These are phyloP conservation scores for Drosophila quadrilineata DNA, from an alignment of 1,140 invertebrate species.

Conservation along the genomic window DNA sequence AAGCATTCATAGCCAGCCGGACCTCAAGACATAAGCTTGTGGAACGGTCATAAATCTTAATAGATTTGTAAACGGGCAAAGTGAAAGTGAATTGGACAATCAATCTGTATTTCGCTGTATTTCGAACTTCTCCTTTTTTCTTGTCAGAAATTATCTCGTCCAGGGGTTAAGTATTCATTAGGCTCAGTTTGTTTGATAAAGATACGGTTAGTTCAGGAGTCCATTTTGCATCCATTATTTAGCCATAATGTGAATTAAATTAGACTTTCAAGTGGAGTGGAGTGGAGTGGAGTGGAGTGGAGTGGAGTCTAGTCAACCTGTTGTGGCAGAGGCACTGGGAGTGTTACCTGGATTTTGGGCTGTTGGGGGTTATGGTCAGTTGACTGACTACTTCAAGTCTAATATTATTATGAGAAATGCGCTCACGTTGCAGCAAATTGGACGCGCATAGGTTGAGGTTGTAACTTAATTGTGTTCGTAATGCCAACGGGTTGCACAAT, in stretches of 20 bases:
- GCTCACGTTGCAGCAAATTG: conserved; percentile 35
- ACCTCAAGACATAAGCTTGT: conserved; percentile 23
- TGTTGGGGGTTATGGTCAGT: conserved; percentile 43
- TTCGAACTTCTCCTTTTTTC: neutral
- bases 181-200: conserved; percentile 42
- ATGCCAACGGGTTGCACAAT: conserved; percentile 46
- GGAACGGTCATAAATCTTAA: conserved; percentile 45
- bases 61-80: conserved; percentile 49
- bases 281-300: neutral
- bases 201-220: conserved; percentile 7
- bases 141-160: conserved; percentile 35
- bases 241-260: conserved; percentile 25
- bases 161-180: conserved; percentile 42
- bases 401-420: conserved; percentile 37
- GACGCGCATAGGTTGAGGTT: conserved; percentile 35
- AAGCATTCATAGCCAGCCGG: conserved; percentile 24
- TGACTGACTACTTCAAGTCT: conserved; percentile 14
- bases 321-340: no score
- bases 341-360: no score
- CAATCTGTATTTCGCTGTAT: conserved; percentile 31
- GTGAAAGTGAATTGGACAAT: conserved; percentile 57
- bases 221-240: neutral
- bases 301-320: neutral
- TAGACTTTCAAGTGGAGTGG: conserved; percentile 2
- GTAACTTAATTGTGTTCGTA: conserved; percentile 49